A percentile compares a stretch with the other conserved stretches of the same genome.
Conservation (phyloP, 2,888 invertebrate genomes). For the Salpingus planirostris region DNA sequence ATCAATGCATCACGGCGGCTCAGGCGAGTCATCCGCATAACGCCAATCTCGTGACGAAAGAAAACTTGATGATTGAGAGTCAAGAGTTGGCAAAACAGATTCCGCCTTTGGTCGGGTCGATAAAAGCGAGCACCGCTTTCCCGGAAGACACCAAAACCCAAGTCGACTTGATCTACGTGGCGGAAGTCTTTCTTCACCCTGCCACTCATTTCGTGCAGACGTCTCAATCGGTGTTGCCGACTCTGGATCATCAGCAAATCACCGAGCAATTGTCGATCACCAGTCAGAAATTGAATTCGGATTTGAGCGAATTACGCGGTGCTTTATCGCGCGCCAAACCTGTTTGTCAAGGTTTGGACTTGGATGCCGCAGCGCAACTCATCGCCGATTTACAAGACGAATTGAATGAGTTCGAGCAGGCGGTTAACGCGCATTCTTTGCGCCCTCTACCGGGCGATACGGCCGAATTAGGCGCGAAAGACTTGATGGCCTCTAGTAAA, state of each 20-base stretch:
- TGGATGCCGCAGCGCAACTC: slow-evolving; percentile 79
- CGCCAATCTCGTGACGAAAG: slow-evolving; percentile 57
- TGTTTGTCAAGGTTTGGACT: slow-evolving; percentile 71
- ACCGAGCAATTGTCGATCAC: slow-evolving; percentile 65
- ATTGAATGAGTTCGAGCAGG: slow-evolving; percentile 68
- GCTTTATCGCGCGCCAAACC: slow-evolving; percentile 40
- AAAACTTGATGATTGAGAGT: slow-evolving; percentile 67
- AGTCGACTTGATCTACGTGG: slow-evolving; percentile 70
- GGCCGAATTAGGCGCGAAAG: slow-evolving; percentile 49
- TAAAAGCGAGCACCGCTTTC: slow-evolving; percentile 57
- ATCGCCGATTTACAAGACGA: slow-evolving; percentile 74
- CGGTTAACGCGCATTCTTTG: slow-evolving; percentile 62
- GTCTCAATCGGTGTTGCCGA: slow-evolving; percentile 73
- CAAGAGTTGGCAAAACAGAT: slow-evolving; percentile 66
- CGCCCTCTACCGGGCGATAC: slow-evolving; percentile 69
- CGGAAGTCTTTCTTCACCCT: slow-evolving; percentile 73
- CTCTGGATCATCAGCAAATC: slow-evolving; percentile 67
- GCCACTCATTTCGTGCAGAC: slow-evolving; percentile 66
- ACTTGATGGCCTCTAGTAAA: slow-evolving; percentile 56
- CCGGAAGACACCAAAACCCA: slow-evolving; percentile 70
- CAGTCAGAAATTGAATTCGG: slow-evolving; percentile 58
- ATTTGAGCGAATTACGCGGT: slow-evolving; percentile 38
- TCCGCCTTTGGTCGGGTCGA: slow-evolving; percentile 71
- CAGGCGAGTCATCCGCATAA: slow-evolving; percentile 73
- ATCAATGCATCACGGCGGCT: slow-evolving; percentile 84